phyloP scores from a whole-genome alignment of 2,113 vertebrate species.

The Vombatus ursinus region DNA sequence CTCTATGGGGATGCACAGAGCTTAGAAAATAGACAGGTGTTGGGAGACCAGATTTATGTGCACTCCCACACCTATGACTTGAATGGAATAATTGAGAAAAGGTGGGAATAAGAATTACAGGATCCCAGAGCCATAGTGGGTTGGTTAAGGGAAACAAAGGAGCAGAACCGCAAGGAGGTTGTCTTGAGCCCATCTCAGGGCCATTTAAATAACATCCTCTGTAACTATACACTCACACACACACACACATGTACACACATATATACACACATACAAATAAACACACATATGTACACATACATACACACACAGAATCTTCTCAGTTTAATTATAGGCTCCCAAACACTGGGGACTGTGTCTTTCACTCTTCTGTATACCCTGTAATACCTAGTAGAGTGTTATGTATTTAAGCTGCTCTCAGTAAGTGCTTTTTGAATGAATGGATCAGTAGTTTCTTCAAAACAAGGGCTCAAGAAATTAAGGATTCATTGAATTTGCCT shows the following conservation, averaged over 20 bases:
- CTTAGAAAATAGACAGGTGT: not conserved
- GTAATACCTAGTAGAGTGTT: not conserved
- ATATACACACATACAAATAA: no score
- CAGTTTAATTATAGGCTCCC: conserved; percentile 37
- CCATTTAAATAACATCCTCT: not conserved
- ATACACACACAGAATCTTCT: not conserved
- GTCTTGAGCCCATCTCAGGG: not conserved
- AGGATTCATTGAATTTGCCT: conserved; percentile 10
- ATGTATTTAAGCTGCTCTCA: conserved; percentile 19
- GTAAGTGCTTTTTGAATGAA: conserved; percentile 50
- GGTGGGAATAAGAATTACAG: not conserved
- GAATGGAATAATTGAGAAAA: conserved; percentile 26
- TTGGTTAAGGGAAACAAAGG: not conserved
- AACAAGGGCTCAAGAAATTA: conserved; percentile 1
- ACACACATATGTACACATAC: no score
- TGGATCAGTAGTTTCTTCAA: conserved; percentile 34
- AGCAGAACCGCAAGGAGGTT: not conserved
- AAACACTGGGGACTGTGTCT: not conserved
- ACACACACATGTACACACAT: no score
- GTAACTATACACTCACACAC: not conserved
- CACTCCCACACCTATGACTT: accelerated
- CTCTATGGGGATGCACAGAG: not conserved
- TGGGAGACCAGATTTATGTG: not conserved
- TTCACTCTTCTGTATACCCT: conserved; percentile 16
- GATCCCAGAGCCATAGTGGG: not conserved